Evolutionary conservation across 2,888 invertebrate genomes (phyloP), one percentile per base, ranked within the genome.

Genomic region (Hermaeophaga mercurialis): DNA sequence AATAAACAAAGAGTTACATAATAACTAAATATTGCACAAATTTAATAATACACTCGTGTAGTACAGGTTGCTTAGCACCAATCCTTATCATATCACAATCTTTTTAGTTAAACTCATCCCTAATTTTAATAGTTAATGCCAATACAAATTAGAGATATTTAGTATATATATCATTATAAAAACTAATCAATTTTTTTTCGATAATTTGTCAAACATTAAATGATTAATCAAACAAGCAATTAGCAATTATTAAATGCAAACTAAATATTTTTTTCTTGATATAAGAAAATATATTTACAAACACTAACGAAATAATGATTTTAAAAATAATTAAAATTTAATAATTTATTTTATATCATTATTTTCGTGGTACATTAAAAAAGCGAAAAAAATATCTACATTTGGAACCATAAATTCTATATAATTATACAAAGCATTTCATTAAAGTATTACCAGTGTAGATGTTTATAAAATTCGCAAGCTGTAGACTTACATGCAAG

Each of bases 61-160:
- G 59, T 68, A 71, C 67, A 70, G 74, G 76, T 76, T 75, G 75
- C 67, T 66, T 66, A 78, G 77, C 77, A 77, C 77, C 78, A 77
- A 75, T 73, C 73, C 75, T 72, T 77, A 76, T 75, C 76, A 78
- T 77, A 78, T 78, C 78, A 78, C 78, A 78, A 73, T 76, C 76
- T 71, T 75, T 64, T 62, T 62, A 59, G 57, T 63, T 59, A 53
- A 53, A 61, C 59, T 59, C 61, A 55, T 59, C 57, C 61, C 59
- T 46, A 45, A 47, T 62, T 63, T 61, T 46, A 46, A 36, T 54
- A 54, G 33, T 56, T 59, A 71, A 70, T 70, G 70, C 69, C 70
- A 69, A 72, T 69, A 71, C 63, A 66, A 66, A 69, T 64, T 60
- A 62, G 61, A 68, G 70, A 70, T 73, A 66, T 71, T 70, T 70